Evolutionary conservation across 2,113 vertebrate species (phyloP).

Genomic region (Diadophis punctatus): DNA sequence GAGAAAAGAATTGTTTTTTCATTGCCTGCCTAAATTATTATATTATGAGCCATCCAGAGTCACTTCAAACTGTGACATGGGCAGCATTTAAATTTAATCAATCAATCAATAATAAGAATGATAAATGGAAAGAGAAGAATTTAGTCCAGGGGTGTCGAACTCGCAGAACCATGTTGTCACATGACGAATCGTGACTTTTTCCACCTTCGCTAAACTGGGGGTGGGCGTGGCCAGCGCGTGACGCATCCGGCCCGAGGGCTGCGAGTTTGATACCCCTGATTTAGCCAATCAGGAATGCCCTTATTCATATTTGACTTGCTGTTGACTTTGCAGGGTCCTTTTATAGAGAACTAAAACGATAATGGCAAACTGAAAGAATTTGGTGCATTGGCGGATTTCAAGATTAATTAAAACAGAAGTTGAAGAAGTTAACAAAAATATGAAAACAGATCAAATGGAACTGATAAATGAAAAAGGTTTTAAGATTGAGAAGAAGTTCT

Average conservation of each 20-base stretch:
- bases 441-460: not conserved
- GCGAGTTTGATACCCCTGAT: no score
- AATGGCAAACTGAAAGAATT: not conserved
- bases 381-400: not conserved
- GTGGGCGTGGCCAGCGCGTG: no score
- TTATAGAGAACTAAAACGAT: not conserved
- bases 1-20: conserved; percentile 63
- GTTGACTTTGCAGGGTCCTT: not conserved
- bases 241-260: no score
- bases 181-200: no score
- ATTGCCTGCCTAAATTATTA: conserved; percentile 47
- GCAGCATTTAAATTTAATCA: not conserved
- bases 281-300: conserved; percentile 21
- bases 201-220: no score
- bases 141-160: not conserved
- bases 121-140: conserved; percentile 8
- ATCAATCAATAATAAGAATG: not conserved
- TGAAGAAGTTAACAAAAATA: not conserved
- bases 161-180: accelerated
- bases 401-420: not conserved
- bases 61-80: not conserved
- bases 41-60: not conserved
- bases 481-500: not conserved
- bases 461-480: not conserved
- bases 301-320: not conserved